Evolutionary conservation across 2,888 invertebrate species (phyloP).

Genomic region (Cynaeus angustus): DNA sequence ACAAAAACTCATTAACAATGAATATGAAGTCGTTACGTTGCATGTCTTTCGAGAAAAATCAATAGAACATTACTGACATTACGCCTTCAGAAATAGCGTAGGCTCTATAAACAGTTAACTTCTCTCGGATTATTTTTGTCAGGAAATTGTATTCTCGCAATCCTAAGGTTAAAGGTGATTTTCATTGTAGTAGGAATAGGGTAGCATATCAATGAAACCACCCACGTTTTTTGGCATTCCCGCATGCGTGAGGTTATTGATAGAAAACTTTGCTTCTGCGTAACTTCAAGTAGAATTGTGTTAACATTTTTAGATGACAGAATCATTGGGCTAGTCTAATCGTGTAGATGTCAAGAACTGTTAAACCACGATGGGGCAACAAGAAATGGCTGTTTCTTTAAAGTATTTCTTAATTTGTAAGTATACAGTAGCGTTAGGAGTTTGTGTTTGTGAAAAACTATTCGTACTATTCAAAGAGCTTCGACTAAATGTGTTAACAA

Average conservation of each 20-base stretch:
- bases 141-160: conserved; percentile 2
- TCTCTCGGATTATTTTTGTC: conserved; percentile 2
- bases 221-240: conserved; percentile 58
- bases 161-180: conserved; percentile 43
- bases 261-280: conserved; percentile 58
- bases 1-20: no score
- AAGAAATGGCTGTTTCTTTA: conserved; percentile 46
- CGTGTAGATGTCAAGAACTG: conserved; percentile 53
- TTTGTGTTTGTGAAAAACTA: neutral
- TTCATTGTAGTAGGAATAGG: conserved; percentile 36
- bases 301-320: conserved; percentile 41
- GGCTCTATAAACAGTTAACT: neutral
- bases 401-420: conserved; percentile 49
- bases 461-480: no score
- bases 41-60: neutral
- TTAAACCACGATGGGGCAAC: conserved; percentile 57
- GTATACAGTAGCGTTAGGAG: conserved; percentile 24
- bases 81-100: neutral
- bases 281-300: conserved; percentile 55
- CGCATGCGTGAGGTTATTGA: conserved; percentile 65
- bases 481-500: neutral
- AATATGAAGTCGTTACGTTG: neutral
- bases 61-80: neutral
- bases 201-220: conserved; percentile 57
- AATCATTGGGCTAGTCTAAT: conserved; percentile 57